Evolutionary conservation across 2,797 vertebrate genomes (phyloP), one percentile per base, ranked within the genome.

Genomic region (Anabas testudineus): DNA sequence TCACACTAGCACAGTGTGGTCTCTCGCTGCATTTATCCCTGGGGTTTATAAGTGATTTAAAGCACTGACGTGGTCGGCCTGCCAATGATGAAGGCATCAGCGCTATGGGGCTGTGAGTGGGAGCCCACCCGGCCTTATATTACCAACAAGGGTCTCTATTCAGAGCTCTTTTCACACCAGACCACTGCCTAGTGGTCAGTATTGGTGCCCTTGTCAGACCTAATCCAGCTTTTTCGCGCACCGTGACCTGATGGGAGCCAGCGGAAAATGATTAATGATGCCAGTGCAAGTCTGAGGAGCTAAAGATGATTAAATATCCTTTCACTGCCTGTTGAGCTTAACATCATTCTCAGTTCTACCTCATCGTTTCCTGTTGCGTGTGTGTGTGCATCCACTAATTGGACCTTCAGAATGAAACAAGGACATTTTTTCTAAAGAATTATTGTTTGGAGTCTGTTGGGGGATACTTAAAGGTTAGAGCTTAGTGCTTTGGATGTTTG

Each of bases 141-240:
- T 78, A 83, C 81, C 84, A 90, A 94, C 93, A 93, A 92, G 90
- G 90, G 74, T 87, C 82, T 86, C 89, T 57, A 88, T 93, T 93
- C 86, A 93, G 75, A 81, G 80, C 82, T 86, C 74, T 86, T 87
- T 90, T 90, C 91, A 86, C 80, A 73, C 65, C 53, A 83, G 73
- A 74, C 79, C 75, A 63, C 79, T 71, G 78, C 67, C 56, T 36
- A 72, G 82, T 80, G 77, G 78, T 91, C 83, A 78, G 70, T 48
- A 80, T 76, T 55, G 75, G 71, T 80, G 82, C 80, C 70, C 86
- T 84, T 87, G 83, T 85, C 80, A 61, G 77, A 60, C 42, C 76
- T 82, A 85, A 87, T 87, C 80, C 81, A 76, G 81, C 79, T 78
- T 83, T 74, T 82, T 69, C 58, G 75, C 39, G 26, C 59, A 26